phyloP scores from a whole-genome alignment of 1,140 invertebrate genomes.

The Temnothorax nylanderi region DNA sequence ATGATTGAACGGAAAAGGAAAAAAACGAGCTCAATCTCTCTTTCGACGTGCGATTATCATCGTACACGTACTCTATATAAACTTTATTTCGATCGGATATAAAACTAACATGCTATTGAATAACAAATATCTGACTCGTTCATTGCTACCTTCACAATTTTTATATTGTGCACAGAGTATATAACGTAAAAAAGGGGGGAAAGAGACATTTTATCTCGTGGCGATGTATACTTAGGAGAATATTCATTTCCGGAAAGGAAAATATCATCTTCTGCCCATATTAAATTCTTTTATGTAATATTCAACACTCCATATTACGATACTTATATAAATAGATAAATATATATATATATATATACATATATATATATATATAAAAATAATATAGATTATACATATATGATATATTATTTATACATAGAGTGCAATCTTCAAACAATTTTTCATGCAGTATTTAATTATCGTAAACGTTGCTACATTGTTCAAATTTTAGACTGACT shows the following conservation, averaged over 20 bases:
- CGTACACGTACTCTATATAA: slow-evolving; percentile 53
- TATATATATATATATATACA: slow-evolving; percentile 56
- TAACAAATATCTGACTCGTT: slow-evolving; percentile 69
- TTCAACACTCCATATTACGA: slow-evolving; percentile 68
- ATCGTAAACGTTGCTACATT: slow-evolving; percentile 74
- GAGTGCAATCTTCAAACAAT: slow-evolving; percentile 77
- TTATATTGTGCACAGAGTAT: slow-evolving; percentile 73
- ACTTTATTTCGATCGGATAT: slow-evolving; percentile 61
- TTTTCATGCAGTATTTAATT: slow-evolving; percentile 76
- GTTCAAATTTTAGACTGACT: slow-evolving; percentile 76
- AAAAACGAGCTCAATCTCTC: slow-evolving; percentile 52
- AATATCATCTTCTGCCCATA: slow-evolving; percentile 56
- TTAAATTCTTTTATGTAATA: slow-evolving; percentile 71
- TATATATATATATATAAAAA: slow-evolving; percentile 63
- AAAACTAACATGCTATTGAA: slow-evolving; percentile 58
- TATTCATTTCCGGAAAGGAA: slow-evolving; percentile 34
- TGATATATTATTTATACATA: slow-evolving; percentile 75
- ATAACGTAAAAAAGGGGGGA: slow-evolving; percentile 37
- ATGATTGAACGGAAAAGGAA: slow-evolving; percentile 23
- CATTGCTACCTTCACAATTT: slow-evolving; percentile 73
- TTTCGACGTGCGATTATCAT: slow-evolving; percentile 38
- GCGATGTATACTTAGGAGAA: slow-evolving; percentile 71
- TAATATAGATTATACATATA: slow-evolving; percentile 71
- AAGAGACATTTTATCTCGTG: slow-evolving; percentile 59
- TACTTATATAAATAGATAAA: slow-evolving; percentile 64